These are phyloP conservation scores for Felis chaus DNA, from an alignment of 2,113 vertebrate species.

Conservation along the genomic window DNA sequence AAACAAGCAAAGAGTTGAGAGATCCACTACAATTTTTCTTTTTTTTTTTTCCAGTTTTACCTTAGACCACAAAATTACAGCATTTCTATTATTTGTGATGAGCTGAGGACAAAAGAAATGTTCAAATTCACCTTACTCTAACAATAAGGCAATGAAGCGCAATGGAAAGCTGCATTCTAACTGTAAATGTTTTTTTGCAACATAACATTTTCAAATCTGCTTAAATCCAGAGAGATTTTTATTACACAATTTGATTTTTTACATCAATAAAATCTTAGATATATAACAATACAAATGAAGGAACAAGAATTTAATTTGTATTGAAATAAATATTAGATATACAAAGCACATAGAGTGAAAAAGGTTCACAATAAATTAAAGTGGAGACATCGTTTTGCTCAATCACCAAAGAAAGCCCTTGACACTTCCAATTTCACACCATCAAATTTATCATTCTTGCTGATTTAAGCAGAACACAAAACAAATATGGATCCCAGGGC, in stretches of 20 bases:
- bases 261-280: slow-evolving; percentile 83
- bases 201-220: slow-evolving; percentile 64
- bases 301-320: slow-evolving; percentile 85
- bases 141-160: slow-evolving; percentile 46
- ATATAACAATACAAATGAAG: slow-evolving; percentile 81
- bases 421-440: slow-evolving; percentile 88
- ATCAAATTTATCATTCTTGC: slow-evolving; percentile 90
- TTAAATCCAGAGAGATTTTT: slow-evolving; percentile 76
- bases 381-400: slow-evolving; percentile 82
- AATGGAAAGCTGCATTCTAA: slow-evolving; percentile 60
- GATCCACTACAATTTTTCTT: background rate
- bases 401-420: slow-evolving; percentile 85
- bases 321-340: slow-evolving; percentile 87
- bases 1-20: background rate
- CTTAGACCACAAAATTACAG: slow-evolving; percentile 6
- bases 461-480: slow-evolving; percentile 91
- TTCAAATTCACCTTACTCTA: slow-evolving; percentile 54
- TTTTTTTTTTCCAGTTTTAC: background rate
- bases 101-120: background rate
- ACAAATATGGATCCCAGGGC: slow-evolving; percentile 87
- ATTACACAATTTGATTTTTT: slow-evolving; percentile 79
- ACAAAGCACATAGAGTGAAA: slow-evolving; percentile 84
- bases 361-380: slow-evolving; percentile 86
- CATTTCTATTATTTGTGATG: slow-evolving; percentile 19
- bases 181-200: slow-evolving; percentile 66